phyloP scores from a whole-genome alignment of 1,140 invertebrate species.

The Pachyrhynchus sulphureomaculatus region DNA sequence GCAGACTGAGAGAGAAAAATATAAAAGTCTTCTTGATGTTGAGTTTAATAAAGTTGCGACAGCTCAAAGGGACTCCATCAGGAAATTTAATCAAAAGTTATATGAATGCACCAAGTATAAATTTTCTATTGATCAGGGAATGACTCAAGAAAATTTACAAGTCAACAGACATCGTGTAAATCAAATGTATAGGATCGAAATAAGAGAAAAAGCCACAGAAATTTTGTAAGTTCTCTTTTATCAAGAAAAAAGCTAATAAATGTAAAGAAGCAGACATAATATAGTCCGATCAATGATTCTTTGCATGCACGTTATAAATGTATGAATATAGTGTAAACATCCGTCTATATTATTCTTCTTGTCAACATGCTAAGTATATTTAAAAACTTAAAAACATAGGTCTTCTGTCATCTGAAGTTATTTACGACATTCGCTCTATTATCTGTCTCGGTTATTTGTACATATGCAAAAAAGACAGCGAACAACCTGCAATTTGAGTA shows the following conservation, averaged over 20 bases:
- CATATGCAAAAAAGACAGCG: no score
- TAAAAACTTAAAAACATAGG: no score
- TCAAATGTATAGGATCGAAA: slow-evolving; percentile 52
- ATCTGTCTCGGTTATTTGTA: no score
- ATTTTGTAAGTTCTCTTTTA: slow-evolving; percentile 39
- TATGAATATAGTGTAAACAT: no score
- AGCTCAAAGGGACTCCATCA: slow-evolving; percentile 56
- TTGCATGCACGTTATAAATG: no score
- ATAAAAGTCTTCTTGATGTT: slow-evolving; percentile 60
- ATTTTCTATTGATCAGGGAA: slow-evolving; percentile 61
- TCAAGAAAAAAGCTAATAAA: background rate
- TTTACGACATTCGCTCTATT: no score
- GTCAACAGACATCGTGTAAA: slow-evolving; percentile 53
- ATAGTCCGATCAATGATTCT: no score
- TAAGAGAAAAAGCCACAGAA: slow-evolving; percentile 48
- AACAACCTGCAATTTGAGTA: background rate
- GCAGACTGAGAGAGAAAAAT: slow-evolving; percentile 61
- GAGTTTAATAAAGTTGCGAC: slow-evolving; percentile 59
- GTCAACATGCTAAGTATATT: no score
- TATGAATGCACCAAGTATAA: slow-evolving; percentile 59
- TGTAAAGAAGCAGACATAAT: background rate
- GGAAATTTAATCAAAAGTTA: slow-evolving; percentile 62
- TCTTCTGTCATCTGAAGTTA: no score
- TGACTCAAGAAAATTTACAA: slow-evolving; percentile 61
- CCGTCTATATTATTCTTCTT: no score